These are phyloP conservation scores for Anthopleura sola DNA, from an alignment of 64 coral and sea anemone species.

Conservation along the genomic window DNA sequence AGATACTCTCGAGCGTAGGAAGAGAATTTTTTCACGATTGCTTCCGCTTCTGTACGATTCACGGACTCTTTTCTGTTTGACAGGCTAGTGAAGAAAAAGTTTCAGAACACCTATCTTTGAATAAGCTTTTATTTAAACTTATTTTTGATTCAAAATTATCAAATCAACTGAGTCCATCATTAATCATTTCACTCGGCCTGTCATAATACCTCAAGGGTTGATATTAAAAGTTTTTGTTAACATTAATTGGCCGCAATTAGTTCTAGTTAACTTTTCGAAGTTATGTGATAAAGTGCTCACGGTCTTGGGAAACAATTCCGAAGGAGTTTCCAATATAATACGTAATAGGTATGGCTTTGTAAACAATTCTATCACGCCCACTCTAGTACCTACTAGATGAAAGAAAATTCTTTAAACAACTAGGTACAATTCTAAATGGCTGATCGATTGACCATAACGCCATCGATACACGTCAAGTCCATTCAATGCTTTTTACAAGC, in stretches of 20 bases:
- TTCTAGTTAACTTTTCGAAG: not conserved
- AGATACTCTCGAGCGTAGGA: not conserved
- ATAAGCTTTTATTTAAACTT: not conserved
- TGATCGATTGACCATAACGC: not conserved
- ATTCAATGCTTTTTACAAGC: not conserved
- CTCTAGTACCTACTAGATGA: not conserved
- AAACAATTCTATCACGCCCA: slow-evolving; percentile 8
- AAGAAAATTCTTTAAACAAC: not conserved
- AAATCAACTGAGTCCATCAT: too few species aligned
- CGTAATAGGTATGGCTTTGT: not conserved
- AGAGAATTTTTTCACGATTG: not conserved
- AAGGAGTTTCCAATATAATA: not conserved
- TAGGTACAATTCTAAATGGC: not conserved
- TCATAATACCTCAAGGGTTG: not conserved
- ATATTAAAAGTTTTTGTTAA: not conserved
- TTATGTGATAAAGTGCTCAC: not conserved
- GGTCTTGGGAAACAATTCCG: not conserved
- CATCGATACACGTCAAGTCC: not conserved
- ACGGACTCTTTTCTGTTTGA: not conserved
- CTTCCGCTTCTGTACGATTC: not conserved
- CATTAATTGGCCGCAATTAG: not conserved
- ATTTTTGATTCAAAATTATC: not conserved
- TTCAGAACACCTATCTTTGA: not conserved
- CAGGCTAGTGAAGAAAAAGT: not conserved
- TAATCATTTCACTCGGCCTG: not conserved